These are phyloP conservation scores for Yponomeuta plumbellus DNA, from an alignment of 2,888 invertebrate genomes.

Conservation along the genomic window DNA sequence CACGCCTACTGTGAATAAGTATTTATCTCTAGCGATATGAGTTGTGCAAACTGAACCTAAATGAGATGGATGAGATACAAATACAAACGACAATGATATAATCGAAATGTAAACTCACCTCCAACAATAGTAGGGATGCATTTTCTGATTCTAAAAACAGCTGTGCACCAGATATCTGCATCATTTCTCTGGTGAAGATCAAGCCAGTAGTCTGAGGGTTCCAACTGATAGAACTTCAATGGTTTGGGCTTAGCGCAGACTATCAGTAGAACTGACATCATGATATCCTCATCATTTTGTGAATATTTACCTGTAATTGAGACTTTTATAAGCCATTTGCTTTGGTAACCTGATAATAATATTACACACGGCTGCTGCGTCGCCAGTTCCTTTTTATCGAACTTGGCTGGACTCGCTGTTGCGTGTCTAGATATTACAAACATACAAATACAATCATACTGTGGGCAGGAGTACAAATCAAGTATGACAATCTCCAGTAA, in stretches of 20 bases:
- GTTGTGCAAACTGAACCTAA: too few relatives aligned
- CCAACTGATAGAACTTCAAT: constrained; percentile 48
- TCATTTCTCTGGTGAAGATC: constrained; percentile 57
- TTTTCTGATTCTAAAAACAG: constrained; percentile 61
- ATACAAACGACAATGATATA: too few relatives aligned
- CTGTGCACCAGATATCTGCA: constrained; percentile 57
- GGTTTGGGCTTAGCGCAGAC: constrained; percentile 60
- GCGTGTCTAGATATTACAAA: neutral
- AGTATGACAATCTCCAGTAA: too few relatives aligned
- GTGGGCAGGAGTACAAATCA: too few relatives aligned
- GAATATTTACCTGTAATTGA: constrained; percentile 61
- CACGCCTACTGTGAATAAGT: too few relatives aligned
- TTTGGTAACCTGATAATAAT: neutral
- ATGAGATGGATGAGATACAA: too few relatives aligned
- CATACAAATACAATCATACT: neutral
- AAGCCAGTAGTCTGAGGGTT: constrained; percentile 54
- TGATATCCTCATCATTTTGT: constrained; percentile 57
- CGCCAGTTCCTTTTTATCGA: too few relatives aligned
- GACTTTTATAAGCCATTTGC: neutral
- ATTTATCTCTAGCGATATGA: too few relatives aligned
- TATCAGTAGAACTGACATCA: constrained; percentile 57
- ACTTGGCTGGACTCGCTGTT: too few relatives aligned
- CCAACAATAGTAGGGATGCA: constrained; percentile 62
- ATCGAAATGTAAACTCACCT: constrained; percentile 36
- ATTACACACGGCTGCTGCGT: too few relatives aligned